Conservation (phyloP, 2,797 vertebrate species). For the Nothura maculosa region DNA sequence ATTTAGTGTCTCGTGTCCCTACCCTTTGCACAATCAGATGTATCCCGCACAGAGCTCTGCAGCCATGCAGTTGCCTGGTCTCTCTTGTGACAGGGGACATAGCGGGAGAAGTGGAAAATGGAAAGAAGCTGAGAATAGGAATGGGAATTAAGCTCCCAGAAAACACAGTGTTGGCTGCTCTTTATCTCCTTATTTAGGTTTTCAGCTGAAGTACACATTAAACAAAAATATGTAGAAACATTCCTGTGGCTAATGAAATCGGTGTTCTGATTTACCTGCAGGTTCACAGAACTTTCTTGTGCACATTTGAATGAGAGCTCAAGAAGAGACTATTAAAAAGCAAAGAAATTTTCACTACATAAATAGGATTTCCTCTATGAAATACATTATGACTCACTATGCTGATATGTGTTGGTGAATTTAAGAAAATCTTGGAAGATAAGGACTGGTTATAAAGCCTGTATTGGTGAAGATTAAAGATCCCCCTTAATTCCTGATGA, state of each 20-base stretch:
- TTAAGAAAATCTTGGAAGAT: background rate
- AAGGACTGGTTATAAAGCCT: background rate
- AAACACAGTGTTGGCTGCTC: fast-evolving
- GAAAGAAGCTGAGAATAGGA: background rate
- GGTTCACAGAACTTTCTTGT: background rate
- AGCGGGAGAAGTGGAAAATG: background rate
- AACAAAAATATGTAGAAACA: background rate
- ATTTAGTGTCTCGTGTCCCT: background rate
- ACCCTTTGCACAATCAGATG: background rate
- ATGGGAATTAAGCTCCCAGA: background rate
- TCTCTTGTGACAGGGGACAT: background rate
- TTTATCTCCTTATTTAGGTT: background rate
- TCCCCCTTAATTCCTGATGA: conserved; percentile 5
- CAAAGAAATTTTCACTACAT: background rate
- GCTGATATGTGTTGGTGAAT: background rate
- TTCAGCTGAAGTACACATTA: background rate
- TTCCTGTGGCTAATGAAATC: background rate
- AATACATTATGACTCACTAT: background rate
- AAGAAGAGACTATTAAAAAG: background rate
- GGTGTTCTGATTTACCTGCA: background rate
- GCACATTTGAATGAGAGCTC: background rate
- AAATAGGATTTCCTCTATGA: background rate
- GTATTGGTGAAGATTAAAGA: conserved; percentile 30
- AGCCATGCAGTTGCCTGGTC: background rate
- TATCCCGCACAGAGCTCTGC: background rate